These are phyloP conservation scores for Pomacea canaliculata DNA, from an alignment of 2,888 invertebrate genomes.

Conservation along the genomic window DNA sequence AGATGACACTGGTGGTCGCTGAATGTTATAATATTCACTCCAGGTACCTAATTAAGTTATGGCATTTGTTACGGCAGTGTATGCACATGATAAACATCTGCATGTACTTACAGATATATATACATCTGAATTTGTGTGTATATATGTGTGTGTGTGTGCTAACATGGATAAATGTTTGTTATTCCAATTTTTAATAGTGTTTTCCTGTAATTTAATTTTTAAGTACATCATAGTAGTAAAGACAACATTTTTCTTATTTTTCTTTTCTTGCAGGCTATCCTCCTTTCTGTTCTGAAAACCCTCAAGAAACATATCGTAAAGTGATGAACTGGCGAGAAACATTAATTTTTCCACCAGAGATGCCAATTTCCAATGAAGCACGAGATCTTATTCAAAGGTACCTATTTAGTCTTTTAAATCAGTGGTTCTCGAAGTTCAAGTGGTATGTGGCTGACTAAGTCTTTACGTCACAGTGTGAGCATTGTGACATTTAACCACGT, in stretches of 20 bases:
- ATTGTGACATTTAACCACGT: no score
- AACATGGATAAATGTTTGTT: not conserved
- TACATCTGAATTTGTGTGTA: not conserved
- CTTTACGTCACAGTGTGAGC: no score
- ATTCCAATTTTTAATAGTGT: no score
- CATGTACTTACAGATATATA: not conserved
- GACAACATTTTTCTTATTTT: no score
- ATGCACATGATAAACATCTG: not conserved
- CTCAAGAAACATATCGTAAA: conserved; percentile 95
- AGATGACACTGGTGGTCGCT: not conserved
- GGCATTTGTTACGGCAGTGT: not conserved
- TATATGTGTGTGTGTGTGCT: not conserved
- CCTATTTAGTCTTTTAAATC: not conserved
- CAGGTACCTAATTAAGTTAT: no score
- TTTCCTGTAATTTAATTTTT: no score
- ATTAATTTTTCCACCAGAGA: conserved; percentile 97
- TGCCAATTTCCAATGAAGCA: conserved; percentile 98
- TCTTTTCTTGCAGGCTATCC: conserved; percentile 82
- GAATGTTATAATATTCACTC: no score
- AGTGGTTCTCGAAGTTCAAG: no score
- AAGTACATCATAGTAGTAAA: no score
- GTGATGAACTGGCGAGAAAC: conserved; percentile 99
- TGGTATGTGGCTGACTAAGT: no score
- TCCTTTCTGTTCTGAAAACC: conserved; percentile 99
- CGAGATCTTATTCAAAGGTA: conserved; percentile 86